Percentiles rank a stretch among this genome's conserved stretches.
These are phyloP conservation scores for Todus mexicanus DNA, from an alignment of 2,797 vertebrate genomes.

Conservation along the genomic window DNA sequence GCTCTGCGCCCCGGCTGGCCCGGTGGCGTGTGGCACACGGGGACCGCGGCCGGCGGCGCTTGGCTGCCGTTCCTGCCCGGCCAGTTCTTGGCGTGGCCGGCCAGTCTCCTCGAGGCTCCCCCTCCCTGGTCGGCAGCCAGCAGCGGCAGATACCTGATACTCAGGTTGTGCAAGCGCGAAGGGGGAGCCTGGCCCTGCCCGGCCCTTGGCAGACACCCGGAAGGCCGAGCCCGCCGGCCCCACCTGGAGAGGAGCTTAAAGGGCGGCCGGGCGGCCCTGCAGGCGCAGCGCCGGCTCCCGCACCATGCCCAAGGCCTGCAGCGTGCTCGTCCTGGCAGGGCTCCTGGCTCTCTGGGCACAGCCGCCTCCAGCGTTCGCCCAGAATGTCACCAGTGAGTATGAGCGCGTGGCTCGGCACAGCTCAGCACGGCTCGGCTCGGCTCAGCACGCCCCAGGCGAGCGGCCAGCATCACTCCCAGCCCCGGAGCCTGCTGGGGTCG, in stretches of 20 bases:
- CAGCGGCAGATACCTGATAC: constrained; percentile 61
- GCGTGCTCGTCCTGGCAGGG: constrained; percentile 50
- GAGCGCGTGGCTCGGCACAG: neutral
- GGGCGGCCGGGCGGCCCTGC: constrained; percentile 4
- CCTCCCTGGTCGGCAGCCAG: constrained; percentile 63
- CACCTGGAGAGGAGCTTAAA: constrained; percentile 59
- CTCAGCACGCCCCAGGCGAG: neutral
- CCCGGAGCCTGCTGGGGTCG: neutral
- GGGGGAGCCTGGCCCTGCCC: constrained; percentile 65
- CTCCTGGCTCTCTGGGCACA: constrained; percentile 58
- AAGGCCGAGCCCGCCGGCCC: constrained; percentile 50
- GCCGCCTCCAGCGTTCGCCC: constrained; percentile 45
- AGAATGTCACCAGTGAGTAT: constrained; percentile 66
- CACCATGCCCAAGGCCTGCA: constrained; percentile 52
- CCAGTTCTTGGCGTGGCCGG: constrained; percentile 22
- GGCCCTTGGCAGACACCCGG: constrained; percentile 61
- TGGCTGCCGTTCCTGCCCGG: constrained; percentile 42
- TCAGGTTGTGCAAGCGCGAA: constrained; percentile 63
- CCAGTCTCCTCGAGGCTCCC: constrained; percentile 41
- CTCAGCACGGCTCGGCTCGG: neutral
- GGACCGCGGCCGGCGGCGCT: neutral
- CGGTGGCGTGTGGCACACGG: neutral
- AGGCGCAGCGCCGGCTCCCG: constrained; percentile 19
- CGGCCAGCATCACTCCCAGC: neutral
- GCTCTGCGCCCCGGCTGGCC: neutral